A percentile compares a stretch with the other conserved stretches of the same genome.
phyloP scores from a whole-genome alignment of 2,797 vertebrate genomes.

The Oophaga sylvatica region DNA sequence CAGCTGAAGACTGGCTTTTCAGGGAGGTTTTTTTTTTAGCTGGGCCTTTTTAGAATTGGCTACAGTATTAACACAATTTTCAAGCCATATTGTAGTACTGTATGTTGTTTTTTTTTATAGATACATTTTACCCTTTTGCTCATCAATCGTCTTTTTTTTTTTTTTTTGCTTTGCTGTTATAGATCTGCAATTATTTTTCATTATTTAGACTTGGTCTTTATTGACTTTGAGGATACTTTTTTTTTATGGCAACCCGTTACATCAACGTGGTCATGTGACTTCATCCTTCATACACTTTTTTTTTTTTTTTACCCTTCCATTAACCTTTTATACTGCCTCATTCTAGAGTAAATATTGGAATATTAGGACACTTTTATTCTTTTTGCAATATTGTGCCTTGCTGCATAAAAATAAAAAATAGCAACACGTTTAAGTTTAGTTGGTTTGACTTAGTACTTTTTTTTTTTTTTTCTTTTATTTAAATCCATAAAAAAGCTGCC shows the following conservation, averaged over 20 bases:
- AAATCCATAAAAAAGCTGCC: too few relatives aligned
- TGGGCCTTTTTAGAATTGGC: neutral
- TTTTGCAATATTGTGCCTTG: conserved; percentile 15
- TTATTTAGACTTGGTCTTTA: neutral
- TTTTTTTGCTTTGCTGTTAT: neutral
- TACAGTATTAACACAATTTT: neutral
- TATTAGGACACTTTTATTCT: neutral
- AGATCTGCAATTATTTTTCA: neutral
- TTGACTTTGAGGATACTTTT: neutral
- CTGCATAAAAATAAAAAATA: neutral
- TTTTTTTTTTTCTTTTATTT: neutral
- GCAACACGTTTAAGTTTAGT: neutral
- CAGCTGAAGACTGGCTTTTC: conserved; percentile 12
- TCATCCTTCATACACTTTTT: too few relatives aligned
- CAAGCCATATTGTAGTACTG: conserved; percentile 8
- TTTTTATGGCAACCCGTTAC: too few relatives aligned
- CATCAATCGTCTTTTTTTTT: neutral
- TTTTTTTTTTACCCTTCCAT: too few relatives aligned
- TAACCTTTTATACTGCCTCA: neutral
- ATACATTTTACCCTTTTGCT: neutral
- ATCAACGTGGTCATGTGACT: too few relatives aligned
- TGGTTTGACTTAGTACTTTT: too few relatives aligned
- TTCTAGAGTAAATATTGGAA: neutral
- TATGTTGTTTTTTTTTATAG: neutral
- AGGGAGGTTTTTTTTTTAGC: neutral